phyloP scores from a whole-genome alignment of 2,797 vertebrate genomes.

The Macrochelys suwanniensis region DNA sequence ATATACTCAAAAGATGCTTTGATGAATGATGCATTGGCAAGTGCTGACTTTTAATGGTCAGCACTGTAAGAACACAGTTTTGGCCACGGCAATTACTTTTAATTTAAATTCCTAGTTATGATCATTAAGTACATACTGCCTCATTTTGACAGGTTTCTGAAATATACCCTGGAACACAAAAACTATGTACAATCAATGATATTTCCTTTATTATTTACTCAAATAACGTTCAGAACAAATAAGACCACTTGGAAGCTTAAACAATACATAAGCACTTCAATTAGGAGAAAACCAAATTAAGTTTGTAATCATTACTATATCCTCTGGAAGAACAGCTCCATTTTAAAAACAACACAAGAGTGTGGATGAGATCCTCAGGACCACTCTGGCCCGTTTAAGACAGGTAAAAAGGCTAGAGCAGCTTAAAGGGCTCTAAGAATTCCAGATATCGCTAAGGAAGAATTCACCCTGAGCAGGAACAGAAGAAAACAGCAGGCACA shows the following conservation, averaged over 20 bases:
- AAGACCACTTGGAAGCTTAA: not conserved
- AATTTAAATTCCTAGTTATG: not conserved
- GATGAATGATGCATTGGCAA: not conserved
- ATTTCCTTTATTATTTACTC: not conserved
- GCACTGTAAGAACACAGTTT: not conserved
- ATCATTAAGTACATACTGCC: not conserved
- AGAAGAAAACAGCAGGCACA: not conserved
- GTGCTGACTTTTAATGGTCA: not conserved
- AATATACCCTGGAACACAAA: not conserved
- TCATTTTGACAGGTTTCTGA: not conserved
- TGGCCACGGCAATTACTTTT: not conserved
- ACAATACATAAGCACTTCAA: not conserved
- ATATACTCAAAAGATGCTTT: not conserved
- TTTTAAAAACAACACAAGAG: not conserved
- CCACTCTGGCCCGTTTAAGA: not conserved
- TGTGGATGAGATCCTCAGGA: not conserved
- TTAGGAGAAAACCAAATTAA: not conserved
- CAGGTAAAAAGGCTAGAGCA: not conserved
- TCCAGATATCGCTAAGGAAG: not conserved
- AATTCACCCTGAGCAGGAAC: not conserved
- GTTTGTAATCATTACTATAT: not conserved
- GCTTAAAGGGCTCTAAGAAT: not conserved
- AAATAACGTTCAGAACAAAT: not conserved
- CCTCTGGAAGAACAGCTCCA: not conserved
- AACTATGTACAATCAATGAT: not conserved